Evolutionary conservation across 1,140 invertebrate genomes (phyloP), one percentile per base, ranked within the genome.

Genomic region (Drosophila guanche): DNA sequence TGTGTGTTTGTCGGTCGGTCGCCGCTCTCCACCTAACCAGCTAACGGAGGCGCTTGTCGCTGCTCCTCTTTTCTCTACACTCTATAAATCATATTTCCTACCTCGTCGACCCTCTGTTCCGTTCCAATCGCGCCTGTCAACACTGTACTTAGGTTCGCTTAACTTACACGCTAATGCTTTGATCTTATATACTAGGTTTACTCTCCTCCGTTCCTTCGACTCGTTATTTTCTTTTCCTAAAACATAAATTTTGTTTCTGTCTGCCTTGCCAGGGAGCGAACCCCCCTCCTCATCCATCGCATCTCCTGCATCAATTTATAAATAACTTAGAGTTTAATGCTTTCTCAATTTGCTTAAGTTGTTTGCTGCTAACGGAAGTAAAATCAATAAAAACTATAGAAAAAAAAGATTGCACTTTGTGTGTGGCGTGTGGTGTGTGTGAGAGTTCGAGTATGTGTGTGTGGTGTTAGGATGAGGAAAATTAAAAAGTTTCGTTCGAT

Each of bases 111-210:
- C 42, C 16, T 45, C 25, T 16, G 12, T 43, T 70, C 53, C 59
- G 42, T 67, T 61, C 41, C 41, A 52, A 52, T 46, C 22, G 66
- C 20, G 54, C 56, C 72, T 79, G 23, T 73, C 52, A 73, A 77
- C 67, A 79, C 70, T 84, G 48, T 62, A 74, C 81, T 86, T 86
- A 86, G 43, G 46, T 68, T 65, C 47, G 37, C 78, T 86, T 81
- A 60, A 78, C 78, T 81, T 86, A 88, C 56, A 48, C 37, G 22
- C 81, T 86, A 86, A 52, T 74, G 61, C 77, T 77, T 86, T 88
- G 77, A 85, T 86, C 81, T 88, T 85, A 85, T 25, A 66, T 56
- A 67, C 81, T 85, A 86, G 53, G 43, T 72, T 85, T 68, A 52
- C 33, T 66, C 48, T 69, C 48, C 56, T 47, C 47, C 71, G 46